Evolutionary conservation across 2,797 vertebrate species (phyloP).

Genomic region (Fundulus diaphanus): DNA sequence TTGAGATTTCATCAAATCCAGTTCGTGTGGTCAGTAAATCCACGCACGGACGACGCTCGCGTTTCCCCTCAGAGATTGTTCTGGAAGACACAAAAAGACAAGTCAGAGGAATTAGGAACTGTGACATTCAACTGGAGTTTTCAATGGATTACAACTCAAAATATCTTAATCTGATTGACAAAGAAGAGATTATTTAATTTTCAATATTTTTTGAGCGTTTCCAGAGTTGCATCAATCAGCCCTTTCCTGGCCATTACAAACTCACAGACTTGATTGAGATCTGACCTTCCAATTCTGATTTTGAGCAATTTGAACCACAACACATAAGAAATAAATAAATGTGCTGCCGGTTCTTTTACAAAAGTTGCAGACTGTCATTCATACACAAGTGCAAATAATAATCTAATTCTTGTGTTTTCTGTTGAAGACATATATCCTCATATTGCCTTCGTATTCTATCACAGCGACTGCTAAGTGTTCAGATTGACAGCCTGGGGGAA

Average conservation of each 20-base stretch:
- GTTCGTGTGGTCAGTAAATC: constrained; percentile 62
- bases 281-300: not conserved
- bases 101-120: constrained; percentile 40
- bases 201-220: not conserved
- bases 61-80: constrained; percentile 59
- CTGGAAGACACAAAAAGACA: constrained; percentile 63
- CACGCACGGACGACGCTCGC: constrained; percentile 57
- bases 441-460: too few species aligned
- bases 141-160: not conserved
- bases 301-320: not conserved
- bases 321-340: not conserved
- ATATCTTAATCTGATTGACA: not conserved
- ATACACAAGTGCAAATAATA: too few species aligned
- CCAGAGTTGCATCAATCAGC: too few species aligned
- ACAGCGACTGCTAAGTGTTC: too few species aligned
- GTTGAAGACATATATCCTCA: too few species aligned
- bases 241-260: too few species aligned
- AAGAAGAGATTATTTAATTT: not conserved
- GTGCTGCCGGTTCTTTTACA: not conserved
- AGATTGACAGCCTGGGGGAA: too few species aligned
- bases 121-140: constrained; percentile 1
- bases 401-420: too few species aligned
- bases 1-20: constrained; percentile 63
- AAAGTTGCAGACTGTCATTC: not conserved
- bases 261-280: not conserved